These are phyloP conservation scores for Acromyrmex echinatior DNA, from an alignment of 1,140 invertebrate species.

Conservation along the genomic window DNA sequence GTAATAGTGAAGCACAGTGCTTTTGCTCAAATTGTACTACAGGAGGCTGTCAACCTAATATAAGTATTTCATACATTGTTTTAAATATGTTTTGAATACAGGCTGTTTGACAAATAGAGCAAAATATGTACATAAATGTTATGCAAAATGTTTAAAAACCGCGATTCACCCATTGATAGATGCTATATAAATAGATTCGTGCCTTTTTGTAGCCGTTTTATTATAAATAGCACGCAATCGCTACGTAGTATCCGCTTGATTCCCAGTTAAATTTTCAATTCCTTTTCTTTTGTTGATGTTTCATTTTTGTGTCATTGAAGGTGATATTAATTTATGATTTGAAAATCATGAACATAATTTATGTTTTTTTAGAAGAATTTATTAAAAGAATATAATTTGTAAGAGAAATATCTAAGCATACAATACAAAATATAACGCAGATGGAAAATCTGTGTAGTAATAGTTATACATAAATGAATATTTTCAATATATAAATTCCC, in stretches of 20 bases:
- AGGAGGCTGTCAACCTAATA: conserved; percentile 53
- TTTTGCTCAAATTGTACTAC: conserved; percentile 59
- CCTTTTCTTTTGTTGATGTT: conserved; percentile 21
- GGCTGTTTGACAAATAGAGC: conserved; percentile 37
- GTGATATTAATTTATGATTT: neutral
- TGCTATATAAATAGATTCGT: conserved; percentile 5
- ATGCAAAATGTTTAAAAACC: conserved; percentile 1
- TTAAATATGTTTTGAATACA: conserved; percentile 37
- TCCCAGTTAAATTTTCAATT: neutral
- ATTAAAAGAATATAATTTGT: conserved; percentile 49
- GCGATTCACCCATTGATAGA: neutral
- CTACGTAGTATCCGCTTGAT: neutral
- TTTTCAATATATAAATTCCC: neutral
- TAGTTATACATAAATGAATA: conserved; percentile 6
- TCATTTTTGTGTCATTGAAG: neutral
- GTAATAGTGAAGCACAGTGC: conserved; percentile 52
- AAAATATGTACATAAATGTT: conserved; percentile 56
- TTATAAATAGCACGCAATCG: conserved; percentile 15
- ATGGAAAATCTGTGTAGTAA: neutral
- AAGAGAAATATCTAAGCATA: conserved; percentile 17
- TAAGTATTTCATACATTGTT: conserved; percentile 57
- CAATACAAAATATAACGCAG: neutral
- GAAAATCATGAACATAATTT: neutral
- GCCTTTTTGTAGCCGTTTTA: conserved; percentile 10
- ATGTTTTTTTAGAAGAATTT: conserved; percentile 3